Evolutionary conservation across 1,140 invertebrate genomes (phyloP), one percentile per base, ranked within the genome.

Genomic region (Hyposmocoma kahamanoa): DNA sequence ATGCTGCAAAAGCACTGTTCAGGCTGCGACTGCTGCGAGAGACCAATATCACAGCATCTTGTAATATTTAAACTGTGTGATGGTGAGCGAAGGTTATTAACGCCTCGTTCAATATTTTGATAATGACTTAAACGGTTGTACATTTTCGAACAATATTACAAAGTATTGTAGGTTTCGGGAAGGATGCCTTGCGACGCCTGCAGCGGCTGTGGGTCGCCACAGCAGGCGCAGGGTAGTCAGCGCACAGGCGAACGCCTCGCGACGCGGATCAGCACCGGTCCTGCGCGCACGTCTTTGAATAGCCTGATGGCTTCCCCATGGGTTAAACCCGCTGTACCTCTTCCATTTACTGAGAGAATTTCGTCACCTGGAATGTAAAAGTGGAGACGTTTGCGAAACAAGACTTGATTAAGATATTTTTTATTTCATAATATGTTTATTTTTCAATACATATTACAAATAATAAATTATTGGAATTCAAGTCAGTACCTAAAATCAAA

Each of bases 261-360:
- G 10, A 94, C 87, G 46, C 92, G 88, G 39, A 96, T 79, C 46
- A 92, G 87, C 11, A 96, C 91, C 11, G 90, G 87, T 5, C 93
- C 93, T 42, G 91, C 90, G 49, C 92, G 90, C 17, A 95, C 91
- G 47, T 90, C 90, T 62, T 95, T 93, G 76, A 96, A 96, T 42
- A 93, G 86, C 52, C 89, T 83, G 52, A 96, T 92, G 0, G 94
- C 94, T 79, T 95, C 92, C 22, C 91, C 90, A 71, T 96, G 94
- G 0, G 92, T 93, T 47, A 92, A 87, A 0, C 93, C 93, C 45
- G 89, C 88, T 19, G 95, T 87, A 11, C 89, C 74, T 61, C 91
- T 88, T 1, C 92, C 91, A 74, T 95, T 95, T 19, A 96, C 88
- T 42, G 90, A 90, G 21, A 95, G 59, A 46, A 96, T 93, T 80